Evolutionary conservation across 2,797 vertebrate genomes (phyloP).

Genomic region (Hippopotamyrus pictus): DNA sequence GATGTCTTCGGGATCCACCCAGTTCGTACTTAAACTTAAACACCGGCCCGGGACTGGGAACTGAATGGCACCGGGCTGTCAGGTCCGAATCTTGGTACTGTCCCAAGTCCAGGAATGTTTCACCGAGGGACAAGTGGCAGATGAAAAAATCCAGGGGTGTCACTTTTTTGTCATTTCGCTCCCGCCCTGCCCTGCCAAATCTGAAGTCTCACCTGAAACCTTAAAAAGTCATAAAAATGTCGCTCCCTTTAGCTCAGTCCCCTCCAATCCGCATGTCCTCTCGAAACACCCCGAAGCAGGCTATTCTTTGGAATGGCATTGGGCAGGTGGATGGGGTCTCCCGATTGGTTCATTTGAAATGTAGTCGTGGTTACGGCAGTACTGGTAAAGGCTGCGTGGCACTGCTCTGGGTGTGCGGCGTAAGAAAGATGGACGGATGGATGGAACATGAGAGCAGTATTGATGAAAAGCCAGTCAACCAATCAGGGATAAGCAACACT

Average conservation of each 20-base stretch:
- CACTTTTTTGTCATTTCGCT: background rate
- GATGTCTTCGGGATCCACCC: background rate
- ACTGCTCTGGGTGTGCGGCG: background rate
- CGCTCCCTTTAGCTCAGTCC: background rate
- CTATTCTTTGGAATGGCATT: background rate
- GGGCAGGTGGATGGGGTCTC: background rate
- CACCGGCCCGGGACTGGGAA: background rate
- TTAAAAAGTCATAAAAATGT: background rate
- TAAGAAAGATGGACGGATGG: background rate
- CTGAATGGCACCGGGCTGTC: background rate
- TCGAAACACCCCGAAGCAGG: background rate
- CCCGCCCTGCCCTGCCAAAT: background rate
- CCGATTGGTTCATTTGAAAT: background rate
- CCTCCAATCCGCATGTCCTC: background rate
- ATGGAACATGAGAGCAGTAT: background rate
- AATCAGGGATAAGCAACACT: background rate
- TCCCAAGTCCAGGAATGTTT: background rate
- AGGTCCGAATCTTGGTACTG: background rate
- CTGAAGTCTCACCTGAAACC: constrained; percentile 8
- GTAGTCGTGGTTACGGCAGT: background rate
- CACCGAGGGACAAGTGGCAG: background rate
- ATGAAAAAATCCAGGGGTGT: background rate
- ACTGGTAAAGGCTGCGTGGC: background rate
- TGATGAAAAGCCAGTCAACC: background rate
- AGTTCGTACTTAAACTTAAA: background rate